Evolutionary conservation across 2,113 vertebrate genomes (phyloP), one percentile per base, ranked within the genome.

Genomic region (Pseudorasbora parva): DNA sequence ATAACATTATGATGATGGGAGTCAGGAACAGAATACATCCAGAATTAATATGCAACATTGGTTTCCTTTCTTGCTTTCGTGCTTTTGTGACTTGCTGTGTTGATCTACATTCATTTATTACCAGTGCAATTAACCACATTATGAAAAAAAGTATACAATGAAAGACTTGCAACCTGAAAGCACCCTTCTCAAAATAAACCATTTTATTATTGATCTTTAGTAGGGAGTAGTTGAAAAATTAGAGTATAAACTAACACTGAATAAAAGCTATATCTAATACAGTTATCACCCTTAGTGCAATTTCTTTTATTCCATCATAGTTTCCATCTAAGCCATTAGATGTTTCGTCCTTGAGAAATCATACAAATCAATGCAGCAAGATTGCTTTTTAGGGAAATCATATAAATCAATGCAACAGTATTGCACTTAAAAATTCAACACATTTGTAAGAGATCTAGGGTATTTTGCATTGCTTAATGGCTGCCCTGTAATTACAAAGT

Each of bases 231-330:
- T 69, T 72, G 41, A 79, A 8, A 62, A 75, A 57, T 79, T 43
- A 43, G 79, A 81, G 64, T 43, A 57, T 78, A 84, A 82, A 87
- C 23, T 78, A 82, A 82, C 57, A 72, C 41, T 74, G 23, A 60
- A 75, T 60, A 60, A 60, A 78, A 23, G 3, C 80, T 73, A 80
- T 66, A 81, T 83, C 60, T 62, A 83, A 79, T 62, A 85, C 75
- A 83, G 80, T 60, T 69, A 87, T 49, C 73, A 82, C 69, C 69
- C 64, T 64, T 86, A 81, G 80, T 85, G 84, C 81, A 84, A 81
- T 81, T 85, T 41, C 17, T 79, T 54, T 54, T 56, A 84, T 69
- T 19, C 77, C 60, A 76, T 73, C 49, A 82, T 56, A 69, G 33
- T 79, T 85, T 54, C 72, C 59, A 79, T 64, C 62, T 76, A 49